phyloP scores from a whole-genome alignment of 2,888 invertebrate species.

The Cheilosia vulpina region DNA sequence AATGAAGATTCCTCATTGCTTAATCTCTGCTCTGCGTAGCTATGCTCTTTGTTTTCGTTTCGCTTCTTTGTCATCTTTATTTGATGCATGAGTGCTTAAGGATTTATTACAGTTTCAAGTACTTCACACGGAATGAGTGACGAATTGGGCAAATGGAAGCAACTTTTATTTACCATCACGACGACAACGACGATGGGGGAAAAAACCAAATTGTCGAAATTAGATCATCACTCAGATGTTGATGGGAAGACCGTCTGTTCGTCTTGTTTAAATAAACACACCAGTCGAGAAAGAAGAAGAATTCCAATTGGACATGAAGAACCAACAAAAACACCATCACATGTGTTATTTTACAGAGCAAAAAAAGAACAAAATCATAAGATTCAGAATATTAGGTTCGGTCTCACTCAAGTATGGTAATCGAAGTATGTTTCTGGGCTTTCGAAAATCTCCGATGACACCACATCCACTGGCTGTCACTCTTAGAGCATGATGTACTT shows the following conservation, averaged over 20 bases:
- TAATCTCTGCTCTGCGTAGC: conserved; percentile 45
- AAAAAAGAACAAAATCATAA: not conserved
- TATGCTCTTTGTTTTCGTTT: conserved; percentile 65
- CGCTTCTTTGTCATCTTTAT: conserved; percentile 70
- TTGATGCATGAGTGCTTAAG: conserved; percentile 73
- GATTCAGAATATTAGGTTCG: conserved; percentile 23
- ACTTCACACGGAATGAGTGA: conserved; percentile 73
- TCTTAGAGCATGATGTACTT: conserved; percentile 57
- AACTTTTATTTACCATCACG: conserved; percentile 53
- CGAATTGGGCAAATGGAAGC: conserved; percentile 72
- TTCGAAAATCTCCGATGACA: conserved; percentile 57
- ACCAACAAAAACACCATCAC: conserved; percentile 77
- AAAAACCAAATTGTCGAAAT: conserved; percentile 37
- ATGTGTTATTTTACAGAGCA: conserved; percentile 63
- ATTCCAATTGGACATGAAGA: conserved; percentile 78
- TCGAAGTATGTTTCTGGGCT: conserved; percentile 41
- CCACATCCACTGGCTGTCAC: conserved; percentile 71
- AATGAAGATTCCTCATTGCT: conserved; percentile 81
- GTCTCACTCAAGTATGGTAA: conserved; percentile 34
- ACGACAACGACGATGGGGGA: not conserved
- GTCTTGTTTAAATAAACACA: conserved; percentile 66
- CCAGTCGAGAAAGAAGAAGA: conserved; percentile 41
- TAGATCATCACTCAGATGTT: conserved; percentile 71
- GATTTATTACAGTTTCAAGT: conserved; percentile 75
- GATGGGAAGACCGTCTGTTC: conserved; percentile 72